Evolutionary conservation across 2,797 vertebrate genomes (phyloP).

Genomic region (Artibeus jamaicensis): DNA sequence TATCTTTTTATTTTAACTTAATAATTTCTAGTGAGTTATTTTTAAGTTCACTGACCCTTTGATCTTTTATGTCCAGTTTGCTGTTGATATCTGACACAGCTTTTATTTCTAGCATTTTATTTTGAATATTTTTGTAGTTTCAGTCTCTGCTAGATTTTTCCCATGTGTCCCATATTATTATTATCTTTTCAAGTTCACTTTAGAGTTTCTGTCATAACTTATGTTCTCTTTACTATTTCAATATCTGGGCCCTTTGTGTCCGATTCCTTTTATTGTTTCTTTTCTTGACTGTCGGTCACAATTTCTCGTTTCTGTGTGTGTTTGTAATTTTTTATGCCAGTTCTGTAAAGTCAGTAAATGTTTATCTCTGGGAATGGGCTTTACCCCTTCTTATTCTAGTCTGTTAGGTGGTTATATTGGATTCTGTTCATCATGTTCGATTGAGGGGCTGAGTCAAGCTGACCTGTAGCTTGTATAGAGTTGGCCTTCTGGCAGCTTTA

Average conservation of each 20-base stretch:
- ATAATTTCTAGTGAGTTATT: neutral
- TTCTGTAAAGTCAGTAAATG: neutral
- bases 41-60: neutral
- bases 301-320: neutral
- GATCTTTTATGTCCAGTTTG: neutral
- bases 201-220: neutral
- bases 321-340: neutral
- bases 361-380: neutral
- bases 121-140: neutral
- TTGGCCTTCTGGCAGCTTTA: neutral
- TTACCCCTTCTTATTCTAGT: neutral
- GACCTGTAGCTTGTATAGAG: neutral
- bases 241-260: neutral
- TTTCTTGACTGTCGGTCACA: neutral
- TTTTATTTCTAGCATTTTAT: neutral
- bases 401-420: neutral
- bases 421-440: neutral
- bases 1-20: neutral
- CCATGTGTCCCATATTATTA: neutral
- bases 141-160: neutral
- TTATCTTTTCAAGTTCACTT: neutral
- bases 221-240: neutral
- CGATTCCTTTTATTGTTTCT: neutral
- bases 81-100: neutral
- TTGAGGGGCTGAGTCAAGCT: neutral